Base-by-base conservation (phyloP, 2,797 vertebrate species). In the Psittacula echo region DNA sequence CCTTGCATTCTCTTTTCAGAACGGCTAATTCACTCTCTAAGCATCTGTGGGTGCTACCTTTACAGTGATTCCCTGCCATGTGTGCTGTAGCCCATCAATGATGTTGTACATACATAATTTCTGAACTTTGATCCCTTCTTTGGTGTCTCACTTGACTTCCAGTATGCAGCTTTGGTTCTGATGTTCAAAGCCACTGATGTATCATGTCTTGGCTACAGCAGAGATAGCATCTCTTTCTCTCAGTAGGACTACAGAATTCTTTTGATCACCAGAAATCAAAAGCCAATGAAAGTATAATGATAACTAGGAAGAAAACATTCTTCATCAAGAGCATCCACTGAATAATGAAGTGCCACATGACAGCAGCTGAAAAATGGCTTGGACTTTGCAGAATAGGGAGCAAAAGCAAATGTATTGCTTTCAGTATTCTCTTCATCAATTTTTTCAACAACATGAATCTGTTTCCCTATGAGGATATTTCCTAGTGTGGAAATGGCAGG, bases 181-280 rank as follows among this genome's bases (percentile, higher is more conserved):
- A 54, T 68, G 61, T 76, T 96, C 90, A 96, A 94, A 96, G 94
- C 67, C 56, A 86, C 42, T 27, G 13, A 32, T 22, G 53, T 42
- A 65, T 79, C 26, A 11, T 47, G 51, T 54, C 64, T 82, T 56
- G 78, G 71, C 60, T 89, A 54, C 29, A 50, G 64, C 22, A 94
- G 54, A 79, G 53, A 95, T 74, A 91, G 67, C 71, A 66, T 94
- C 80, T 80, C 67, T 78, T 29, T 66, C 34, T 93, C 74, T 70
- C 51, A 20, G 37, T 42, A 77, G 67, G 77, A 70, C 83, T 77
- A 41, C 77, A 72, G 65, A 0, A 0, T 88, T 82, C 87, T 89
- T 94, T 95, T 97, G 67, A 96, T 95, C 80, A 74, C 47, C 45
- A 85, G 56, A 79, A 94, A 87, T 93, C 83, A 94, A 91, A 95